phyloP scores from a whole-genome alignment of 2,797 vertebrate species.

The Brotula barbata region DNA sequence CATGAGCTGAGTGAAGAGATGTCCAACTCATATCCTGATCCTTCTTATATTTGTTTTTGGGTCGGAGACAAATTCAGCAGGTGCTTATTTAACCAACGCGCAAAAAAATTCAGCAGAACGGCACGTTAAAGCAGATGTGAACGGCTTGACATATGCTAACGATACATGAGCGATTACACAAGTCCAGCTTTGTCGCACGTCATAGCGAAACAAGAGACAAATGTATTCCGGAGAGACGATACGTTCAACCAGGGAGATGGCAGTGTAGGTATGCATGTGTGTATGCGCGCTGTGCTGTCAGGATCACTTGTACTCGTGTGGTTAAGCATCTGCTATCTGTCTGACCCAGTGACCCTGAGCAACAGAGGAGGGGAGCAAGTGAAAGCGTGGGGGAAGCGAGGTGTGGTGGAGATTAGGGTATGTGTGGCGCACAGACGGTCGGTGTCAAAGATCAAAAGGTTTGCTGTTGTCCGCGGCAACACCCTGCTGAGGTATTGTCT shows the following conservation, averaged over 20 bases:
- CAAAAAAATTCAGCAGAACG: not conserved
- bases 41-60: not conserved
- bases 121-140: not conserved
- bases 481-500: slow-evolving; percentile 53
- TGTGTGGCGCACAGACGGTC: slow-evolving; percentile 45
- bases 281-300: slow-evolving; percentile 35
- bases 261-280: slow-evolving; percentile 26
- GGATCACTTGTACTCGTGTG: slow-evolving; percentile 44
- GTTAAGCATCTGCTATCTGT: slow-evolving; percentile 70
- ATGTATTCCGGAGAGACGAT: slow-evolving; percentile 22
- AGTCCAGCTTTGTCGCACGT: too few species aligned
- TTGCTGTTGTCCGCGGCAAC: slow-evolving; percentile 56
- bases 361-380: slow-evolving; percentile 22
- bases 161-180: not conserved
- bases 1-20: not conserved
- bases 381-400: slow-evolving; percentile 1
- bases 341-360: slow-evolving; percentile 58
- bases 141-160: not conserved
- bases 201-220: slow-evolving; percentile 31
- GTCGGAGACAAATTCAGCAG: not conserved
- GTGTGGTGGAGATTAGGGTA: slow-evolving; percentile 25
- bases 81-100: not conserved
- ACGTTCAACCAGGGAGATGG: slow-evolving; percentile 43
- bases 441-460: slow-evolving; percentile 61
- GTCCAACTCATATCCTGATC: not conserved